A percentile compares a stretch with the other conserved stretches of the same genome.
phyloP scores from a whole-genome alignment of 1,140 invertebrate genomes.

The Drosophila bocqueti region DNA sequence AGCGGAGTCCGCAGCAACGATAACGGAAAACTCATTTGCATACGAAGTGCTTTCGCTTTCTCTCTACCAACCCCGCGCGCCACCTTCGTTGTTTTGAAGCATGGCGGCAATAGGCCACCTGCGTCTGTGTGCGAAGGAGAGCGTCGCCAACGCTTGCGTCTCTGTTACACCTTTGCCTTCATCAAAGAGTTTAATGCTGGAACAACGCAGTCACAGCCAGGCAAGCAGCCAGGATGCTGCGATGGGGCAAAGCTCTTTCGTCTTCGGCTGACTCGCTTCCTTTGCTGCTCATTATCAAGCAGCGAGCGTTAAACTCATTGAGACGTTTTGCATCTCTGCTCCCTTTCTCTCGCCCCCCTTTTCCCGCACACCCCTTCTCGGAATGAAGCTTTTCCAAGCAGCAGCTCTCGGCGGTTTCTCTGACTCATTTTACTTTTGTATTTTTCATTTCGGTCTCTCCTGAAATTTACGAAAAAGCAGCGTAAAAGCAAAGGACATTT shows the following conservation, averaged over 20 bases:
- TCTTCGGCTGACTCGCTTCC: slow-evolving; percentile 30
- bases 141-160: slow-evolving; percentile 13
- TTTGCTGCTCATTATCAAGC: slow-evolving; percentile 77
- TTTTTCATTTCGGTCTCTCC: slow-evolving; percentile 73
- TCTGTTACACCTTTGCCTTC: slow-evolving; percentile 52
- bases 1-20: slow-evolving; percentile 55
- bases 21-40: slow-evolving; percentile 84
- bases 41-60: slow-evolving; percentile 84
- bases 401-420: slow-evolving; percentile 59
- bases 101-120: slow-evolving; percentile 73
- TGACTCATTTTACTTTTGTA: slow-evolving; percentile 69
- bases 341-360: not conserved
- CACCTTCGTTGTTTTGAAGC: slow-evolving; percentile 48
- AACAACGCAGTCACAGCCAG: slow-evolving; percentile 42
- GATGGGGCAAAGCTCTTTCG: slow-evolving; percentile 18
- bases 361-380: not conserved
- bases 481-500: slow-evolving; percentile 76
- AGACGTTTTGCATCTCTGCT: slow-evolving; percentile 65
- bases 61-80: slow-evolving; percentile 40
- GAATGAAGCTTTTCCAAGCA: slow-evolving; percentile 22
- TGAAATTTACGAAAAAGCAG: slow-evolving; percentile 72
- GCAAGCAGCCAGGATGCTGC: slow-evolving; percentile 3
- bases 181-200: slow-evolving; percentile 82
- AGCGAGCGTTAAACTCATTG: slow-evolving; percentile 81
- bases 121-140: slow-evolving; percentile 52